These are phyloP conservation scores for Babylonia areolata DNA, from an alignment of 1,140 invertebrate genomes.

Conservation along the genomic window DNA sequence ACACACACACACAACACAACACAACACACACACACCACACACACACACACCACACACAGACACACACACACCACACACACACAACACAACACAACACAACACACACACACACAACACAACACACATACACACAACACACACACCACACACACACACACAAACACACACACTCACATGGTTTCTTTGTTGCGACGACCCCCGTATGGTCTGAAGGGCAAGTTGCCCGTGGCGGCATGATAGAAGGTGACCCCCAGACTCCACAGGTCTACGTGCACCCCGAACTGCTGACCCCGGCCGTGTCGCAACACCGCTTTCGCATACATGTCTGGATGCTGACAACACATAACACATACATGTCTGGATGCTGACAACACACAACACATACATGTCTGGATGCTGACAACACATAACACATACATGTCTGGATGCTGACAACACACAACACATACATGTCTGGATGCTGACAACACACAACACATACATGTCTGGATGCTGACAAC, in stretches of 20 bases:
- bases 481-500: too few species aligned
- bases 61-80: constrained; percentile 9
- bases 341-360: too few species aligned
- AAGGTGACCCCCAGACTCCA: constrained; percentile 98
- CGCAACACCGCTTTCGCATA: constrained; percentile 94
- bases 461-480: too few species aligned
- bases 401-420: too few species aligned
- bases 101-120: neutral
- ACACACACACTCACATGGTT: constrained; percentile 85
- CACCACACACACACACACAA: neutral
- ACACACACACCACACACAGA: neutral
- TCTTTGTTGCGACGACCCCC: constrained; percentile 95
- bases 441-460: too few species aligned
- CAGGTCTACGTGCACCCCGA: constrained; percentile 93
- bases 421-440: too few species aligned
- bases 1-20: too few species aligned
- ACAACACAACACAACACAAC: neutral
- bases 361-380: too few species aligned
- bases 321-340: constrained; percentile 90
- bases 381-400: too few species aligned
- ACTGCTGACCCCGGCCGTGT: constrained; percentile 88
- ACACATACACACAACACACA: neutral
- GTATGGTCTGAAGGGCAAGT: constrained; percentile 93
- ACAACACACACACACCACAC: neutral
- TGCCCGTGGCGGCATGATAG: constrained; percentile 96